Evolutionary conservation across 2,888 invertebrate species (phyloP), one percentile per base, ranked within the genome.

Genomic region (Chironomus riparius): DNA sequence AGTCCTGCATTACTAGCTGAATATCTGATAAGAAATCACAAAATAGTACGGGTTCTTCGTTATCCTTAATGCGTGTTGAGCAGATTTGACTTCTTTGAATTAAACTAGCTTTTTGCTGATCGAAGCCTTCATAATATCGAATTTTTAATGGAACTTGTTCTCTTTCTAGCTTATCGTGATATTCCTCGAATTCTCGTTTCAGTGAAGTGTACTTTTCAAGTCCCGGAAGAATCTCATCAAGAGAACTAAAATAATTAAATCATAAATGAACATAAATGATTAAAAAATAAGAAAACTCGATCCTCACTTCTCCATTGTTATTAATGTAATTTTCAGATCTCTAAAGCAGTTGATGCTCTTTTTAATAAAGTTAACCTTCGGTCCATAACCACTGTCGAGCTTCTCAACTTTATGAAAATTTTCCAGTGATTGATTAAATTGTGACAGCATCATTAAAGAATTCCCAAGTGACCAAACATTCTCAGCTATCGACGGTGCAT

Each of bases 1-100:
- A 81, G 18, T 82, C 82, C 77, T 82, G 82, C 77, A 82, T 82
- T 77, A 83, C 83, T 47, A 84, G 78, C 21, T 84, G 84, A 77
- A 84, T 79, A 65, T 84, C 84, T 0, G 83, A 82, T 62, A 83
- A 83, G 77, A 83, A 84, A 80, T 84, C 84, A 77, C 84, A 84
- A 77, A 83, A 83, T 6, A 84, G 77, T 22, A 83, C 81, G 0
- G 83, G 83, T 77, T 83, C 82, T 28, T 82, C 82, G 10, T 81
- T 80, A 10, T 38, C 38, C 0, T 80, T 80, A 0, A 82, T 83
- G 0, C 83, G 80, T 2, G 83, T 83, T 62, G 83, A 83, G 70
- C 84, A 84, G 76, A 83, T 83, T 76, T 83, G 83, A 1, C 82
- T 82, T 3, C 83, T 82, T 68, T 82, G 80, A 13, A 82, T 78